Evolutionary conservation across 1,140 invertebrate species (phyloP), one percentile per base, ranked within the genome.

Genomic region (Manduca sexta): DNA sequence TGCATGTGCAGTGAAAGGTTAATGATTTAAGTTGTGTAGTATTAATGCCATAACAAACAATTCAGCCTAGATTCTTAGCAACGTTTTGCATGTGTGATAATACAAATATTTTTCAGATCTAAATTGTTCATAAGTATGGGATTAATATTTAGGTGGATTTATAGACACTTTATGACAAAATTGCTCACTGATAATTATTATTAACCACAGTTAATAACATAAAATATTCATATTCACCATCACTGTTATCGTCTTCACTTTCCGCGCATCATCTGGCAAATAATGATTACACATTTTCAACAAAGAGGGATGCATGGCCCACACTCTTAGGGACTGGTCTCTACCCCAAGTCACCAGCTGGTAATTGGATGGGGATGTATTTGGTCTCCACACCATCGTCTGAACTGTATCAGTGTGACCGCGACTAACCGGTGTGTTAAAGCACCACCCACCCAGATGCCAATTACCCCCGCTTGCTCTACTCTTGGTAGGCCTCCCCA

Each of bases 321-420:
- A 98, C 12, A 98, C 92, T 45, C 97, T 87, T 14, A 99, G 87
- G 41, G 92, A 96, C 63, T 97, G 95, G 89, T 98, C 97, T 72
- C 95, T 93, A 0, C 95, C 97, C 97, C 96, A 99, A 0, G 96
- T 98, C 0, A 98, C 91, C n/a, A 98, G 76, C 75, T 98, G 94
- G 81, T 93, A 93, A 63, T 95, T 92, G 60, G 84, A 64, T 72
- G 89, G 81, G 84, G 88, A 71, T 79, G 86, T 84, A 73, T 91
- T 90, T 34, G 91, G 89, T 50, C 95, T 89, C 96, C 96, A 98
- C 59, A 95, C 94, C 91, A 98, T 98, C 68, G 98, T 97, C 30
- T 98, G 86, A 29, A 98, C 95, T 30, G 97, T 95, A 87, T 98
- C 96, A 2, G 93, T 93, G 72, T 98, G 97, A 0, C 96, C 96